Base-by-base conservation (phyloP, 2,797 vertebrate species). In the Hoplostethus atlanticus region DNA sequence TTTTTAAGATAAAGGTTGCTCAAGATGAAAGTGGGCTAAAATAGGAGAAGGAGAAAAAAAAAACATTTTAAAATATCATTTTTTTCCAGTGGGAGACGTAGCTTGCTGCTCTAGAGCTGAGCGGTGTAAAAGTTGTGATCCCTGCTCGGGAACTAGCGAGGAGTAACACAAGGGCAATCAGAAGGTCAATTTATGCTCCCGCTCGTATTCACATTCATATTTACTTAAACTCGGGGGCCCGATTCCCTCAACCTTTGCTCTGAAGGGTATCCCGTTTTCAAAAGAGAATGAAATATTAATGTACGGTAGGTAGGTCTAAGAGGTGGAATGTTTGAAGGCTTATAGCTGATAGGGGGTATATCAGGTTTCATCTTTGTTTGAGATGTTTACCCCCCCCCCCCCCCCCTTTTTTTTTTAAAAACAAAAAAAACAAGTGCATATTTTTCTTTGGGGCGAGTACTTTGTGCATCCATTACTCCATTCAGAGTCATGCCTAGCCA, bases 401-500 rank as follows among this genome's bases (percentile, higher is more conserved):
- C 25, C 12, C 40, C 58, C 17, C 17, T 46, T 61, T 46, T 34
- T 34, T 34, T 34, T 34, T 21, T 21, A 21, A 21, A 21, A 40
- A 46, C 28, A 10, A 9, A 40, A 46, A 44, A 10, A 9, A 52
- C n/a, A 52, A 6, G 21, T 16, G 21, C 61, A 30, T 54, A 16
- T 82, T 76, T 74, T 48, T 72, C 61, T 67, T 46, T 21, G 68
- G 50, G 72, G 73, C 53, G 58, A 69, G 74, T 58, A 60, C 65
- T 68, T 76, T 72, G 34, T 67, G 52, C 81, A 64, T 69, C 44
- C 31, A 46, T 78, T 76, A 63, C 21, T 21, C 75, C 58, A 68
- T 13, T 71, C 63, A 53, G 44, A 47, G 1, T 21, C 48, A 6
- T 1, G 48, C n/a, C 2, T 1, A 51, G 6, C 38, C 36, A 46